A percentile compares a stretch with the other conserved stretches of the same genome.
These are phyloP conservation scores for Rhamphomyia laevipes DNA, from an alignment of 2,888 invertebrate genomes.

Conservation along the genomic window DNA sequence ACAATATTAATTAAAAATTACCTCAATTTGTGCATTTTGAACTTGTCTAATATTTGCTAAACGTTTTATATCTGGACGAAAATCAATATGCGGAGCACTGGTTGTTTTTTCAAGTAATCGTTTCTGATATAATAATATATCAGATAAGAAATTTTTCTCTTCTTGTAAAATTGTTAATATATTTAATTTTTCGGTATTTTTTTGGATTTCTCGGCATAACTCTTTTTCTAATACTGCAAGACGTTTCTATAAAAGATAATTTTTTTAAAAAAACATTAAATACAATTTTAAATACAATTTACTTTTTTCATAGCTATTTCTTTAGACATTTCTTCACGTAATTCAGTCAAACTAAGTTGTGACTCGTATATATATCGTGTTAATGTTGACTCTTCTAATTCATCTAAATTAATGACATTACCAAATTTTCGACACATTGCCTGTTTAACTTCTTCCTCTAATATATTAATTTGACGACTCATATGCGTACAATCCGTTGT, in stretches of 20 bases:
- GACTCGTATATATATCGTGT: slow-evolving; percentile 43
- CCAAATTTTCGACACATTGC: slow-evolving; percentile 48
- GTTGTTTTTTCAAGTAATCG: slow-evolving; percentile 15
- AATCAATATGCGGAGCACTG: neutral
- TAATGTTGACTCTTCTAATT: slow-evolving; percentile 45
- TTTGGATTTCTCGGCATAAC: slow-evolving; percentile 38
- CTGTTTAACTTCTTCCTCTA: slow-evolving; percentile 43
- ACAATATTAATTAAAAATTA: slow-evolving; percentile 17
- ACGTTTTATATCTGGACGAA: slow-evolving; percentile 25
- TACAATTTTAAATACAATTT: slow-evolving; percentile 6
- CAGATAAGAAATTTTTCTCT: slow-evolving; percentile 41
- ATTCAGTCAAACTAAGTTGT: slow-evolving; percentile 39
- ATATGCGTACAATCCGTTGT: slow-evolving; percentile 56
- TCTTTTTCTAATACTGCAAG: slow-evolving; percentile 31
- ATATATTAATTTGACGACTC: slow-evolving; percentile 44
- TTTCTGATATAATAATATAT: slow-evolving; percentile 33
- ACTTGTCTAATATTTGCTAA: slow-evolving; percentile 30
- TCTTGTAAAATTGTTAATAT: slow-evolving; percentile 43
- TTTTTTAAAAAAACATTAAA: slow-evolving; percentile 2
- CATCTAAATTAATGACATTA: slow-evolving; percentile 40
- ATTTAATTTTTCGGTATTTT: slow-evolving; percentile 45
- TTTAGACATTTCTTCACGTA: slow-evolving; percentile 36
- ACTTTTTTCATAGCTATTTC: slow-evolving; percentile 37
- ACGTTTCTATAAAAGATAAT: slow-evolving; percentile 25
- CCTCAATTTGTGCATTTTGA: slow-evolving; percentile 43